phyloP scores from a whole-genome alignment of 2,113 vertebrate genomes.

The Chrysemys picta region DNA sequence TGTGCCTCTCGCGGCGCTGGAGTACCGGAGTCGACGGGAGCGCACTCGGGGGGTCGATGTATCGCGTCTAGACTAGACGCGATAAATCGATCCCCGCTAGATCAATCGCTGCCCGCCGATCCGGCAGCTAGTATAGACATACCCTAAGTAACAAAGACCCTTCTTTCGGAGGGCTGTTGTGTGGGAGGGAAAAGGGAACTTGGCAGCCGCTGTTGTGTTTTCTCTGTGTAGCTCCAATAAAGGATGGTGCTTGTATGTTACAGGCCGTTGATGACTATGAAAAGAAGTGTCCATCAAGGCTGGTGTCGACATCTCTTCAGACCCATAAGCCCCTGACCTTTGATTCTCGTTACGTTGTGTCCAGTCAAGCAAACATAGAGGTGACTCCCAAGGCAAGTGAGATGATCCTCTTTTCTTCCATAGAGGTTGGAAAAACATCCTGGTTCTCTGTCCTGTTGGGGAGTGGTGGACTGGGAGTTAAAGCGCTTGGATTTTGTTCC shows the following conservation, averaged over 20 bases:
- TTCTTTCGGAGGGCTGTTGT: not conserved
- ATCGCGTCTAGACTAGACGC: no score
- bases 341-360: conserved; percentile 18
- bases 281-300: conserved; percentile 8
- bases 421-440: not conserved
- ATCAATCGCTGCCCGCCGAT: no score
- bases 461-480: no score
- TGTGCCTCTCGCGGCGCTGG: no score
- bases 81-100: no score
- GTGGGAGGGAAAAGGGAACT: not conserved
- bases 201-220: not conserved
- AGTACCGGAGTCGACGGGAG: no score
- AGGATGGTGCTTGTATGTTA: not conserved
- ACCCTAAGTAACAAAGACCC: not conserved
- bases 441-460: not conserved
- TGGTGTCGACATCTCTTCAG: conserved; percentile 30
- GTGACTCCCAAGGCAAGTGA: conserved; percentile 13
- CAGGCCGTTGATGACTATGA: conserved; percentile 58
- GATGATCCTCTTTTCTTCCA: not conserved
- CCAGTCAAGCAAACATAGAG: not conserved
- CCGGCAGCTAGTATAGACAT: no score
- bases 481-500: not conserved
- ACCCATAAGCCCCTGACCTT: not conserved
- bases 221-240: not conserved
- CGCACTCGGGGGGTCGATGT: no score